Base-by-base conservation (phyloP, 2,888 invertebrate species). In the Pseudococcus viburni region DNA sequence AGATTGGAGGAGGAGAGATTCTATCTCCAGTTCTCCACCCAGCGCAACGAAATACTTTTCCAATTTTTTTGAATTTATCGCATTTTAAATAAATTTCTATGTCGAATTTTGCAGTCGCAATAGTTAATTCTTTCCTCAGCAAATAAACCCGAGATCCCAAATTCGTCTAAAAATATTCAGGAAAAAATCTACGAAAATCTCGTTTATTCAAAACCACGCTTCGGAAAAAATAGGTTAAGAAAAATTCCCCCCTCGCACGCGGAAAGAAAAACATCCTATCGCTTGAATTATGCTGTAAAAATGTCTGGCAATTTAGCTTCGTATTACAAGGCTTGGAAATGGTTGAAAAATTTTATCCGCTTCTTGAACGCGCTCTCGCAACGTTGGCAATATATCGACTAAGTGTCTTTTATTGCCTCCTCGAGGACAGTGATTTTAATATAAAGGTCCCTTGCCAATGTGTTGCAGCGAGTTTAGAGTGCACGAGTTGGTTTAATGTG, bases 321-420 rank as follows among this genome's bases (percentile, higher is more conserved):
- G 73, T 73, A 73, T 73, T 73, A 73, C 73, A 8, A 33, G 73
- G 17, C 17, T 33, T 15, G 33, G 33, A 73, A 73, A 73, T 73
- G 39, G 17, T 73, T 73, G 73, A 73, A 73, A 73, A 73, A 73
- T 73, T 33, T 33, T 33, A 39, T 17, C 33, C 33, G 73, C 33
- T 39, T 73, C 73, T 68, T 22, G 22, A 68, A 26, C 68, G 22
- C 39, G 17, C 64, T n/a, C 19, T n/a, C 19, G 22, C 73, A 73
- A 33, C 73, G 73, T 33, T 73, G 73, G 73, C 33, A 73, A 73
- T 73, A 73, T 73, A 73, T 73, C 73, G 73, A 73, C 73, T 26
- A 73, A 73, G 73, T 73, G 73, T 73, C 73, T 73, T 73, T 73
- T 73, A 73, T 73, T 73, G 73, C 73, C 73, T 73, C 73, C 73